phyloP scores from a whole-genome alignment of 2,888 invertebrate genomes.

The Agrochola litura region DNA sequence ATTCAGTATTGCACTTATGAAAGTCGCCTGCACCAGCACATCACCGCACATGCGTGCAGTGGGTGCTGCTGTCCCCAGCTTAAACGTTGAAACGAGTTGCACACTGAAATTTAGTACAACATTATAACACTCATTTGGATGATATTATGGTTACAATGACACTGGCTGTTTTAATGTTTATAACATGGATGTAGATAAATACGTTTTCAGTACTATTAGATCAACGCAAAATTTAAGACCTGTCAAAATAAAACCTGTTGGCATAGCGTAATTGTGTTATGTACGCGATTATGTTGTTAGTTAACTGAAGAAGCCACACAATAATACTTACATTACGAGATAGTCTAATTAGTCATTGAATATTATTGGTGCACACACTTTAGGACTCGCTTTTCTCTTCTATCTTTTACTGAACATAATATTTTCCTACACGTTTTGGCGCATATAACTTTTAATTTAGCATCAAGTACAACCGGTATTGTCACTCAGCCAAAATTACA shows the following conservation, averaged over 20 bases:
- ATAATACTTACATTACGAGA: neutral
- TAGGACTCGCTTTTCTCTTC: neutral
- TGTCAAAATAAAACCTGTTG: constrained; percentile 7
- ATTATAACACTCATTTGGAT: too few species aligned
- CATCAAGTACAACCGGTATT: constrained; percentile 40
- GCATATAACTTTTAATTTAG: constrained; percentile 33
- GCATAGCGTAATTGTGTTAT: neutral
- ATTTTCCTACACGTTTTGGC: constrained; percentile 7
- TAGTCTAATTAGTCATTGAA: constrained; percentile 33
- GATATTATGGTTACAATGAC: too few species aligned
- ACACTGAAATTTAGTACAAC: too few species aligned
- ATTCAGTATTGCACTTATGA: too few species aligned
- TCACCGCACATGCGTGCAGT: too few species aligned
- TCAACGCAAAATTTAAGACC: neutral
- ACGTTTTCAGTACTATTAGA: neutral
- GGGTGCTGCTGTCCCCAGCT: too few species aligned
- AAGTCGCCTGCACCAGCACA: too few species aligned
- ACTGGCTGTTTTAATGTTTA: neutral
- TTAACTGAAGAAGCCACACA: constrained; percentile 39
- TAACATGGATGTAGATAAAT: neutral
- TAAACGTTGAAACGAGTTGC: too few species aligned
- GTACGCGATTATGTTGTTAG: neutral
- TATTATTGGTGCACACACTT: neutral
- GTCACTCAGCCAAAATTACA: constrained; percentile 55
- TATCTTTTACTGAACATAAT: neutral